These are phyloP conservation scores for Odontamblyopus rebecca DNA, from an alignment of 2,797 vertebrate genomes.

Conservation along the genomic window DNA sequence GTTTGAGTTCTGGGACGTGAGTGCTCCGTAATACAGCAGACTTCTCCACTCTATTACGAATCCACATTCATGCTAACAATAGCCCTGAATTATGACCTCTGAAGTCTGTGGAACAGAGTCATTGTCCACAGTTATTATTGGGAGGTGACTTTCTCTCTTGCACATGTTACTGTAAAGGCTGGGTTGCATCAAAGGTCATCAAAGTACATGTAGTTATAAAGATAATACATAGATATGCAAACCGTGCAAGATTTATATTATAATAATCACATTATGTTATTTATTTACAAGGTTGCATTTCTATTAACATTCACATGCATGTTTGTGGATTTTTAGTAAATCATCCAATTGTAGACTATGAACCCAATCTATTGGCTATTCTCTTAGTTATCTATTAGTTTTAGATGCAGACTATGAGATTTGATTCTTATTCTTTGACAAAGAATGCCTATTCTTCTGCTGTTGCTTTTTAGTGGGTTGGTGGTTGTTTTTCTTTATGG, in stretches of 20 bases:
- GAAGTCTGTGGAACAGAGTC: constrained; percentile 66
- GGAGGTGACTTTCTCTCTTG: constrained; percentile 83
- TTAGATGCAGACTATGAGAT: not conserved
- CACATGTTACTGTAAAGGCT: constrained; percentile 72
- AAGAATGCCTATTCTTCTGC: not conserved
- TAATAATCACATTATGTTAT: not conserved
- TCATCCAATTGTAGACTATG: not conserved
- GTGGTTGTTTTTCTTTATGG: constrained; percentile 96
- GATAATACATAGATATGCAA: constrained; percentile 35
- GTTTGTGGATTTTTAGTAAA: not conserved
- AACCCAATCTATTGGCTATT: not conserved
- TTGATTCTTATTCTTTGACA: not conserved
- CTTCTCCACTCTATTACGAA: not conserved
- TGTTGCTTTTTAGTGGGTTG: constrained; percentile 87
- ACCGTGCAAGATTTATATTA: constrained; percentile 3
- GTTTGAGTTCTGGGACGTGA: constrained; percentile 99
- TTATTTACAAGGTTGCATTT: not conserved
- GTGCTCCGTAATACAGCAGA: constrained; percentile 64
- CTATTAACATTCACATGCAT: not conserved
- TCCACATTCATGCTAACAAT: constrained; percentile 68
- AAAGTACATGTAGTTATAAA: constrained; percentile 65
- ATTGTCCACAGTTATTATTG: constrained; percentile 82
- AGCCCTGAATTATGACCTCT: constrained; percentile 73
- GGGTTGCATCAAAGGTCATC: constrained; percentile 71
- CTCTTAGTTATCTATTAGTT: not conserved